Base-by-base conservation (phyloP, 1,140 invertebrate genomes). In the Episyrphus balteatus region DNA sequence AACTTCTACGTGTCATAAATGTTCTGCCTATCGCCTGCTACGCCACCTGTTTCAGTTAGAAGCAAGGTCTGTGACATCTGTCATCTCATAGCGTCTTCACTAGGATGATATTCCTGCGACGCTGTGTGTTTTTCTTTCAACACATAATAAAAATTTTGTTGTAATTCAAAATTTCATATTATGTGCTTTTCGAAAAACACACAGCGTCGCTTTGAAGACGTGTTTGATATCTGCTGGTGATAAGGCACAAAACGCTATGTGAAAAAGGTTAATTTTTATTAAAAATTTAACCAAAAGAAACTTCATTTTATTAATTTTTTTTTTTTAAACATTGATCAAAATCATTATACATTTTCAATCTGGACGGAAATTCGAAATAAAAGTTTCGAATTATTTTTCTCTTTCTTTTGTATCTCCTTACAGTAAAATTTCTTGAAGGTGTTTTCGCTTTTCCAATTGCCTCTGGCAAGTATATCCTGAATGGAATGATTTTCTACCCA, bases 401-500 rank as follows among this genome's bases (percentile, higher is more conserved):
- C 30, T 49, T 21, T 15, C 44, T 32, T 44, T 45, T 49, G 42
- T 47, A 54, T 36, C 41, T 21, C n/a, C n/a, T n/a, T n/a, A n/a
- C n/a, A n/a, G n/a, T n/a, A n/a, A n/a, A n/a, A n/a, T n/a, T n/a
- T n/a, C n/a, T n/a, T n/a, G n/a, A n/a, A n/a, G n/a, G n/a, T n/a
- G n/a, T n/a, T n/a, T n/a, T n/a, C n/a, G n/a, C n/a, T n/a, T n/a
- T n/a, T n/a, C n/a, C n/a, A n/a, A n/a, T 60, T 61, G 1, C 54
- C 57, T 40, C 37, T 42, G 15, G 47, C 31, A 37, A 64, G 30
- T 19, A 61, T 58, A 8, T 54, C 51, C 34, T 60, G 54, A 41
- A 61, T 47, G 12, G 46, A 51, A 39, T 55, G 51, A 39, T 58
- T 57, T 47, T 53, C 50, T 42, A 57, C 9, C 45, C 49, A 60